phyloP scores from a whole-genome alignment of 2,888 invertebrate genomes.

The Athalia cordata region DNA sequence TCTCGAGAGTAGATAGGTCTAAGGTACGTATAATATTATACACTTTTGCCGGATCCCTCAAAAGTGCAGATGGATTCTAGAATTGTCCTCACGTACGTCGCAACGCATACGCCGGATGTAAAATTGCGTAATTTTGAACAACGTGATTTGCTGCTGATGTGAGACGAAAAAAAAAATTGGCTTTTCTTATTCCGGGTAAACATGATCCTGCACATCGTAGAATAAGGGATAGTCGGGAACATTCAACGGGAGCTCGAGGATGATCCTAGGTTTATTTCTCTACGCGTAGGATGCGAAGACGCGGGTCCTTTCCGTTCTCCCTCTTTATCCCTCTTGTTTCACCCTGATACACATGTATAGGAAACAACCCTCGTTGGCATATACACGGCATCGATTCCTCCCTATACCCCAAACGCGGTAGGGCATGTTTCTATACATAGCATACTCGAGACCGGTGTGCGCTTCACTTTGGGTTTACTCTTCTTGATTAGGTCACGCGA shows the following conservation, averaged over 20 bases:
- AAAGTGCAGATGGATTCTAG: no score
- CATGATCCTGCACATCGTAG: no score
- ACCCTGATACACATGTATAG: background rate
- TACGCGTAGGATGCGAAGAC: constrained; percentile 5
- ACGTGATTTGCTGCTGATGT: no score
- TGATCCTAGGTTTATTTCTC: no score
- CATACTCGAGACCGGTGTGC: constrained; percentile 38
- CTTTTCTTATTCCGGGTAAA: no score
- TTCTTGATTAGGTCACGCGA: constrained; percentile 72
- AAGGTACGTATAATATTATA: constrained; percentile 9
- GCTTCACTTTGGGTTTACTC: constrained; percentile 70
- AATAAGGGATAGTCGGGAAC: no score
- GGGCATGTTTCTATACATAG: constrained; percentile 3
- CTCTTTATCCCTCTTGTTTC: constrained; percentile 50
- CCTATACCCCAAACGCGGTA: background rate
- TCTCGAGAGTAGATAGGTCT: constrained; percentile 37
- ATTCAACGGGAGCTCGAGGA: no score
- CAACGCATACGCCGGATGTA: no score
- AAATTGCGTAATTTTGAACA: no score
- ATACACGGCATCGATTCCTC: constrained; percentile 23
- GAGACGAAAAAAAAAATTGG: no score
- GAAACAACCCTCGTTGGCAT: constrained; percentile 10
- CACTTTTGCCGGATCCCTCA: constrained; percentile 30
- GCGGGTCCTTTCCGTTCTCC: constrained; percentile 49
- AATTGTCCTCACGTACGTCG: no score